phyloP scores from a whole-genome alignment of 1,140 invertebrate species.

The Gonatopus flavifemur region DNA sequence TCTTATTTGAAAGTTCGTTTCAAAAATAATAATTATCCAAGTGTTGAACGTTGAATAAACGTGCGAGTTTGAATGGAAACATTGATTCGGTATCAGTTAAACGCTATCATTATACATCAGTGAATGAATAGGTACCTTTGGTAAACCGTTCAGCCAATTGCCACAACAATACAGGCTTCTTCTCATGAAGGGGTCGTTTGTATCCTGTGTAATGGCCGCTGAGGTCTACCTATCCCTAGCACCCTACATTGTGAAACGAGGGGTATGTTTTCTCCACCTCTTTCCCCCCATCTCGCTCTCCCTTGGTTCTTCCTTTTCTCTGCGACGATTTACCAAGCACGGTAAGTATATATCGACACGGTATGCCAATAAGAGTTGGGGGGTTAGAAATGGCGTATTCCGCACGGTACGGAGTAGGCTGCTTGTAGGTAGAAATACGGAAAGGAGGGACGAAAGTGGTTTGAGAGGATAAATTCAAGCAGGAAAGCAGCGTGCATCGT shows the following conservation, averaged over 20 bases:
- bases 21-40: too few species aligned
- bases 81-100: too few species aligned
- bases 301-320: slow-evolving; percentile 2
- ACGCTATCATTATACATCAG: too few species aligned
- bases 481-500: slow-evolving; percentile 40
- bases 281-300: slow-evolving; percentile 2
- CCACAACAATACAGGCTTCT: slow-evolving; percentile 49
- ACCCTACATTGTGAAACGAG: slow-evolving; percentile 20
- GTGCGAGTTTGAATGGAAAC: too few species aligned
- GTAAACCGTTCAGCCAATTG: slow-evolving; percentile 52
- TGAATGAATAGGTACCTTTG: slow-evolving; percentile 48
- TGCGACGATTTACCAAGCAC: too few species aligned
- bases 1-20: too few species aligned
- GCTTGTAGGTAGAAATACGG: slow-evolving; percentile 39
- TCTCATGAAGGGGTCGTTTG: slow-evolving; percentile 52
- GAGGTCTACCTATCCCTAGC: slow-evolving; percentile 28
- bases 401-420: slow-evolving; percentile 27
- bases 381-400: slow-evolving; percentile 23
- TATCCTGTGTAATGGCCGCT: slow-evolving; percentile 53
- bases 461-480: slow-evolving; percentile 47
- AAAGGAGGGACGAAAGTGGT: too few species aligned
- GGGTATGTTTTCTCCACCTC: slow-evolving; percentile 23
- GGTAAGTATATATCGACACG: too few species aligned
- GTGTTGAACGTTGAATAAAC: too few species aligned
- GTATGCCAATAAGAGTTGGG: too few species aligned